Conservation (phyloP, 1,140 invertebrate genomes). For the Varroa destructor region DNA sequence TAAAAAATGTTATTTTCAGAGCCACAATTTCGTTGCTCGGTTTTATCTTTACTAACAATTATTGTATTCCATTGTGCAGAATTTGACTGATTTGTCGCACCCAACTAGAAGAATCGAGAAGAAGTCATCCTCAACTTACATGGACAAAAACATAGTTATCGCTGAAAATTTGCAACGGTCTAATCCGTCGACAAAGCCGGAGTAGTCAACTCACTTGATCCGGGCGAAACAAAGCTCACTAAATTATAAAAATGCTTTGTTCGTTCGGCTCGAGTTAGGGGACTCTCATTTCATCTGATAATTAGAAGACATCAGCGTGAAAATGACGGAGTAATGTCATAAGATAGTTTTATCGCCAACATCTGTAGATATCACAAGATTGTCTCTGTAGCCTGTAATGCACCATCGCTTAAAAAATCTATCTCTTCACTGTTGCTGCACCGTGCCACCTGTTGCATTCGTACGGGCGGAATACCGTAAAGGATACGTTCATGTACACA, state of each 20-base stretch:
- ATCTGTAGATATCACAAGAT: neutral
- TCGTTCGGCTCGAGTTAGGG: conserved; percentile 28
- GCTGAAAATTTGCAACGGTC: too few relatives aligned
- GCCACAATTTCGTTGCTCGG: too few relatives aligned
- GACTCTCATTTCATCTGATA: neutral
- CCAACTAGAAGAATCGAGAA: too few relatives aligned
- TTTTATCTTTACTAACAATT: too few relatives aligned
- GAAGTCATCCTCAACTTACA: too few relatives aligned
- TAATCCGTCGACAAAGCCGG: neutral
- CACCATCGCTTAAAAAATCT: neutral
- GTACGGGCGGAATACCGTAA: neutral
- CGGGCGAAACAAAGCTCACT: conserved; percentile 26
- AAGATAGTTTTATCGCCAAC: neutral
- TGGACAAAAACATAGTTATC: too few relatives aligned
- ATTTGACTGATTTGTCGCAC: too few relatives aligned
- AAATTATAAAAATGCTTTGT: conserved; percentile 5
- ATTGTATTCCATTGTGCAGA: too few relatives aligned
- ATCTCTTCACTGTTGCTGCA: neutral
- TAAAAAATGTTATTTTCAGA: too few relatives aligned
- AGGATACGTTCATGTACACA: too few relatives aligned
- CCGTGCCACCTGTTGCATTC: neutral
- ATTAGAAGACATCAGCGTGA: neutral
- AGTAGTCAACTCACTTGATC: conserved; percentile 24
- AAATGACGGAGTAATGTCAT: neutral
- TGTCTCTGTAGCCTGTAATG: neutral